phyloP scores from a whole-genome alignment of 1,140 invertebrate species.

The Drosophila pachea region DNA sequence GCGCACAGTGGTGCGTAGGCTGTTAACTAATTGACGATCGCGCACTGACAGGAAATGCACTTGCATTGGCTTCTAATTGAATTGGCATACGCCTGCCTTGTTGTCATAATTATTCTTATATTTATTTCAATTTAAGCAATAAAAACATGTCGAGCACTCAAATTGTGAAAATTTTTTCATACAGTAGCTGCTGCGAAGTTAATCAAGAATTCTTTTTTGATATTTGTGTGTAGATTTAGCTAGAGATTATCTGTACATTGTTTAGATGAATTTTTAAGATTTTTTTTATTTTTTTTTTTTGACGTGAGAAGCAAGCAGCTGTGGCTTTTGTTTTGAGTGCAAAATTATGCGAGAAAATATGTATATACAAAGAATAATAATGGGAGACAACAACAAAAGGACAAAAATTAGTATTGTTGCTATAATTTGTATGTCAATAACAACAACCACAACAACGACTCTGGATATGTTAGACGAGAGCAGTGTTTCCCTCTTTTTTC shows the following conservation, averaged over 20 bases:
- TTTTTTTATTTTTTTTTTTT: slow-evolving; percentile 32
- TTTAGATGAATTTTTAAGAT: slow-evolving; percentile 33
- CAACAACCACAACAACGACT: slow-evolving; percentile 24
- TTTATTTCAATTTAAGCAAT: neutral
- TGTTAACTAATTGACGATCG: slow-evolving; percentile 9
- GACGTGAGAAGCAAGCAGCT: slow-evolving; percentile 30
- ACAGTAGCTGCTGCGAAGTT: slow-evolving; percentile 45
- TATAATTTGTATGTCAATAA: slow-evolving; percentile 46
- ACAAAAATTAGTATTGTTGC: slow-evolving; percentile 52
- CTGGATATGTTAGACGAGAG: slow-evolving; percentile 19
- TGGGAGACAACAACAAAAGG: slow-evolving; percentile 32
- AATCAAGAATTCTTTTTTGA: slow-evolving; percentile 48
- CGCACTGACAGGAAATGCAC: slow-evolving; percentile 33
- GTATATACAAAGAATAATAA: slow-evolving; percentile 33
- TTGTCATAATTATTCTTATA: neutral
- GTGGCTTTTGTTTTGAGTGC: slow-evolving; percentile 43
- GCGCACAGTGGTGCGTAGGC: slow-evolving; percentile 48
- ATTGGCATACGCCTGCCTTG: slow-evolving; percentile 1
- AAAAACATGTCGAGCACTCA: neutral
- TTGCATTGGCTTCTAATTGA: slow-evolving; percentile 20
- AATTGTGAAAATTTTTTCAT: slow-evolving; percentile 11
- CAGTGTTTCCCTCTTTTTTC: slow-evolving; percentile 6
- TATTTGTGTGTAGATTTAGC: slow-evolving; percentile 32
- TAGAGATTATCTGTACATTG: slow-evolving; percentile 25
- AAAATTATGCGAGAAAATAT: slow-evolving; percentile 60